These are phyloP conservation scores for Stictonetta naevosa DNA, from an alignment of 2,113 vertebrate genomes.

Conservation along the genomic window DNA sequence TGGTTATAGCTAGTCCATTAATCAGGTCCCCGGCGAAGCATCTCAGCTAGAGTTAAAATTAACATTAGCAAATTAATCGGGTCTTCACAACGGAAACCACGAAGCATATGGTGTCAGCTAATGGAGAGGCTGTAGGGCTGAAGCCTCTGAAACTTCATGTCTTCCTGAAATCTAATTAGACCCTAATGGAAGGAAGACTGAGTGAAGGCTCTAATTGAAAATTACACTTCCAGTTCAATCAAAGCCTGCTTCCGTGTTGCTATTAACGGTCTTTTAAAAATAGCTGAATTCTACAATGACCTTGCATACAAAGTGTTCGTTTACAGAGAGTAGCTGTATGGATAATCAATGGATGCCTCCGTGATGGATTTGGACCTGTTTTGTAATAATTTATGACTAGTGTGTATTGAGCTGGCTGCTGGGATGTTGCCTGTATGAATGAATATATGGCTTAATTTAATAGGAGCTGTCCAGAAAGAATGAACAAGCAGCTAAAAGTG, in stretches of 20 bases:
- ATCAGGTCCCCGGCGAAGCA: conserved; percentile 51
- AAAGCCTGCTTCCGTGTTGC: conserved; percentile 45
- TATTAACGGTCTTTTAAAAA: conserved; percentile 52
- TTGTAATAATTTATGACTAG: conserved; percentile 57
- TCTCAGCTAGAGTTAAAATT: conserved; percentile 68
- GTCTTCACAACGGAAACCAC: conserved; percentile 32
- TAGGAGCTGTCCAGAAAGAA: conserved; percentile 26
- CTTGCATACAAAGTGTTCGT: conserved; percentile 52
- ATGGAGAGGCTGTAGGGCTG: conserved; percentile 53
- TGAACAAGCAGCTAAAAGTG: conserved; percentile 32
- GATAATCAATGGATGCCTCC: conserved; percentile 54
- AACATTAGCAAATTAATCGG: conserved; percentile 54
- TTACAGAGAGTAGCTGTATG: not conserved
- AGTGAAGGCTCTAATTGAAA: conserved; percentile 72
- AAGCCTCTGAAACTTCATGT: not conserved
- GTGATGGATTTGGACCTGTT: conserved; percentile 46
- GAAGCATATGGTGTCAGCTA: conserved; percentile 66
- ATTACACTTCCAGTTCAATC: conserved; percentile 72
- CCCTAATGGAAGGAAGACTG: conserved; percentile 58
- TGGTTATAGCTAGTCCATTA: conserved; percentile 55
- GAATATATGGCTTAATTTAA: conserved; percentile 45
- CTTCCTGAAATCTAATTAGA: conserved; percentile 74
- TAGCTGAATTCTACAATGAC: conserved; percentile 44
- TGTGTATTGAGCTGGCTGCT: conserved; percentile 37
- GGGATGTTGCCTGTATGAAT: conserved; percentile 35